phyloP scores from a whole-genome alignment of 2,888 invertebrate genomes.

The Cataglyphis rosenhaueri region DNA sequence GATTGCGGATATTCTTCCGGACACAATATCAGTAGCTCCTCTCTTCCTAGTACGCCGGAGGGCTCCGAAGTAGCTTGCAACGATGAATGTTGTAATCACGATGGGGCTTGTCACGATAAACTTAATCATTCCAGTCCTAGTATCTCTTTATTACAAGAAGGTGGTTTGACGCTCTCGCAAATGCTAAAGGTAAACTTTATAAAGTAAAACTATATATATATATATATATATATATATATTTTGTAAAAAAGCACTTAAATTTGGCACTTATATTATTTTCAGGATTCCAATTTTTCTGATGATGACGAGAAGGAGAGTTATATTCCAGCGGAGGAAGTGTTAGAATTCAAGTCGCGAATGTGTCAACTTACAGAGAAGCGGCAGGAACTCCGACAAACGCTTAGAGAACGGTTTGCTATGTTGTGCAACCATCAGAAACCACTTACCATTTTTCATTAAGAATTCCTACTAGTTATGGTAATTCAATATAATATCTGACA shows the following conservation, averaged over 20 bases:
- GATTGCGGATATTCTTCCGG: constrained; percentile 97
- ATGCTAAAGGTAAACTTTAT: constrained; percentile 90
- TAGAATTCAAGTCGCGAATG: constrained; percentile 93
- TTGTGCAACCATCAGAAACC: constrained; percentile 87
- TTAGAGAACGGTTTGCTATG: constrained; percentile 93
- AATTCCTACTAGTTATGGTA: constrained; percentile 67
- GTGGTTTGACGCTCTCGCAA: constrained; percentile 89
- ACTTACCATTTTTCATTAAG: constrained; percentile 80
- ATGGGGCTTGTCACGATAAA: constrained; percentile 85
- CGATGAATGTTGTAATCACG: constrained; percentile 94
- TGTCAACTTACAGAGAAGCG: constrained; percentile 93
- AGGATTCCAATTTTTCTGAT: constrained; percentile 93
- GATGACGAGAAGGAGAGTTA: constrained; percentile 88
- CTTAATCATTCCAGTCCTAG: constrained; percentile 79
- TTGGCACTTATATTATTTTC: constrained; percentile 65
- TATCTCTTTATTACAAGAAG: constrained; percentile 79
- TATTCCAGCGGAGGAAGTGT: constrained; percentile 95
- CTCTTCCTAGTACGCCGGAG: constrained; percentile 94
- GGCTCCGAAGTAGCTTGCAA: constrained; percentile 96
- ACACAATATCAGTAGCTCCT: constrained; percentile 92
- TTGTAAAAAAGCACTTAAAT: not conserved
- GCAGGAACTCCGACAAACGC: constrained; percentile 92
- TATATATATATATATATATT: not conserved
- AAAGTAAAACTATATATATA: constrained; percentile 78
- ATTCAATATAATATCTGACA: constrained; percentile 51